phyloP scores from a whole-genome alignment of 2,797 vertebrate species.

The Vireo griseus region DNA sequence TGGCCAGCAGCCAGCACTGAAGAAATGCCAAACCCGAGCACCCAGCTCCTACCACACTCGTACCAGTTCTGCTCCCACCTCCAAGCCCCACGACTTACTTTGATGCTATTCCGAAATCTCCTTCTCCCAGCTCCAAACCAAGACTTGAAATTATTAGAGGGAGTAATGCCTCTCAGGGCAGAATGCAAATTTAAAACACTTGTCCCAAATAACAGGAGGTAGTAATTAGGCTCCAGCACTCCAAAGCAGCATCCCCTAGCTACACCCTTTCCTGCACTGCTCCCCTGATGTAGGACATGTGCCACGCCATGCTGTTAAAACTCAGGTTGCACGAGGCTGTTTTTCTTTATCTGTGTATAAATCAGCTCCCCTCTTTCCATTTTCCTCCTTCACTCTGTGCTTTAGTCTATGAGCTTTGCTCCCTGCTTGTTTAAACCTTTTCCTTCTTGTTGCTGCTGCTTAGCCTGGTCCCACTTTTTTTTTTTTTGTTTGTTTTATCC shows the following conservation, averaged over 20 bases:
- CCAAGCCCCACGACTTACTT: neutral
- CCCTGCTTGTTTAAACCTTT: neutral
- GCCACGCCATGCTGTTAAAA: neutral
- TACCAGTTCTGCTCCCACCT: neutral
- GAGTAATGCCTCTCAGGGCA: slow-evolving; percentile 19
- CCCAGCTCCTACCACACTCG: rapidly evolving
- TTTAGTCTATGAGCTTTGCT: neutral
- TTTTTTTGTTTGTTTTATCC: neutral
- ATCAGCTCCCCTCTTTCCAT: neutral
- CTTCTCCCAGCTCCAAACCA: slow-evolving; percentile 29
- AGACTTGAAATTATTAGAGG: slow-evolving; percentile 12
- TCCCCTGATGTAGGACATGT: neutral
- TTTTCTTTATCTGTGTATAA: neutral
- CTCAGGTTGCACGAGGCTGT: neutral
- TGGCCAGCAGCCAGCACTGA: neutral
- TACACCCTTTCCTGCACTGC: neutral
- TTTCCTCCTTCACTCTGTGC: neutral
- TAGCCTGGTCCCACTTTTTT: neutral
- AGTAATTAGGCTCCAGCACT: slow-evolving; percentile 34
- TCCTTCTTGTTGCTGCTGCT: neutral
- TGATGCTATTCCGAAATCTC: neutral
- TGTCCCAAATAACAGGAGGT: slow-evolving; percentile 53
- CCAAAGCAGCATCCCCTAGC: slow-evolving; percentile 19
- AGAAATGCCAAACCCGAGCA: neutral
- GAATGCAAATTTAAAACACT: slow-evolving; percentile 54